Base-by-base conservation (phyloP, 1,140 invertebrate genomes). In the Drosophila saltans region DNA sequence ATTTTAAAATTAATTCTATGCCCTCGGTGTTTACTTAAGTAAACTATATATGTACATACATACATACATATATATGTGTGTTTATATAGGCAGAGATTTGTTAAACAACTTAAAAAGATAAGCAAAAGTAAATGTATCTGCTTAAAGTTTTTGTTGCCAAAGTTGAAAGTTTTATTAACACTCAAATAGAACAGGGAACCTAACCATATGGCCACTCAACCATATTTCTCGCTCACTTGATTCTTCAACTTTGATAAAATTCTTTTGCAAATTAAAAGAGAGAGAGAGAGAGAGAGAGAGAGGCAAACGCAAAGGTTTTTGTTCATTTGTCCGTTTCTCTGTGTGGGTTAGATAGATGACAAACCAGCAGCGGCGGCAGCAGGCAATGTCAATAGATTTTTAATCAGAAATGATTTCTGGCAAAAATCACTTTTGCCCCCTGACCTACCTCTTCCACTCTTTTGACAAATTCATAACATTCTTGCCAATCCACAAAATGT, bases 381-480 rank as follows among this genome's bases (percentile, higher is more conserved):
- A 63, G 40, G 64, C 16, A 75, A 62, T 74, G 83, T 82, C 69
- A 88, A 82, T 81, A 86, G 69, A 74, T 66, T 78, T 63, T 61
- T 72, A 66, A 78, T 80, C 70, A 78, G 65, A 78, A 62, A 61
- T 26, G 24, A 43, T 5, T 52, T 43, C 45, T 58, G 24, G 41
- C 26, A 8, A 62, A 21, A 48, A 48, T 24, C 16, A 48, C 45
- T 48, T 55, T 52, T 10, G 16, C 16, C 16, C 16, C 16, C 16
- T 16, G 16, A 16, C 16, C 16, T 0, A 16, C 16, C 16, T 16
- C 16, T 16, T 16, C 16, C 16, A 16, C 16, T 16, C 16, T 16
- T 16, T 16, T 16, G 16, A 16, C 16, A 16, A 16, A 16, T 16
- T 16, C 16, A 16, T 16, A 16, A 16, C 16, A 16, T 16, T 16